Evolutionary conservation across 2,888 invertebrate genomes (phyloP).

Genomic region (Plagodis pulveraria): DNA sequence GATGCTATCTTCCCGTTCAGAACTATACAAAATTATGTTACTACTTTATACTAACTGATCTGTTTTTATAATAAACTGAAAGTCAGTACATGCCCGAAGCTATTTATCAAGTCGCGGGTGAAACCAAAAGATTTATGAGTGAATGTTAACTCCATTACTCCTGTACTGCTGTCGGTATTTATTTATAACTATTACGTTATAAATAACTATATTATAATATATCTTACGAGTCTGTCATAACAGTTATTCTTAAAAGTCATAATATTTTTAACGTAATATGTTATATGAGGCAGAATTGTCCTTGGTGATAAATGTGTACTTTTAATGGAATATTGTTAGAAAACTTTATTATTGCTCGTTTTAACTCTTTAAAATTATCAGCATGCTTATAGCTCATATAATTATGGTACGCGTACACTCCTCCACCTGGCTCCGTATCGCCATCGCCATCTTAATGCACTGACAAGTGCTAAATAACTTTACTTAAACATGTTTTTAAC

Average conservation of each 20-base stretch:
- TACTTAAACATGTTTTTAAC: no score
- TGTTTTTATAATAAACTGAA: neutral
- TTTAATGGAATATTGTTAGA: slow-evolving; percentile 1
- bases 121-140: slow-evolving; percentile 5
- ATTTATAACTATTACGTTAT: slow-evolving; percentile 1
- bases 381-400: no score
- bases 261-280: slow-evolving; percentile 12
- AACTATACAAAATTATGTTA: neutral
- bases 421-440: no score
- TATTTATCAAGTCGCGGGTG: slow-evolving; percentile 4
- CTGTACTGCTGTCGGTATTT: slow-evolving; percentile 11
- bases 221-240: slow-evolving; percentile 2
- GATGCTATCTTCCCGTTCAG: neutral
- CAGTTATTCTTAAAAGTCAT: slow-evolving; percentile 10
- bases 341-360: no score
- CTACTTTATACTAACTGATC: no score
- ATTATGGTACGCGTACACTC: no score
- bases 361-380: no score
- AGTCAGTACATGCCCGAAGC: neutral
- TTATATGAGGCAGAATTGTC: slow-evolving; percentile 7
- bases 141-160: slow-evolving; percentile 8
- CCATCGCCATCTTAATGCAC: no score
- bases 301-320: slow-evolving; percentile 9
- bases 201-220: slow-evolving; percentile 8
- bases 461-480: no score